Percentiles rank a stretch among this genome's conserved stretches.
Conservation (phyloP, 2,113 vertebrate species). For the Notarius lentiginosus region DNA sequence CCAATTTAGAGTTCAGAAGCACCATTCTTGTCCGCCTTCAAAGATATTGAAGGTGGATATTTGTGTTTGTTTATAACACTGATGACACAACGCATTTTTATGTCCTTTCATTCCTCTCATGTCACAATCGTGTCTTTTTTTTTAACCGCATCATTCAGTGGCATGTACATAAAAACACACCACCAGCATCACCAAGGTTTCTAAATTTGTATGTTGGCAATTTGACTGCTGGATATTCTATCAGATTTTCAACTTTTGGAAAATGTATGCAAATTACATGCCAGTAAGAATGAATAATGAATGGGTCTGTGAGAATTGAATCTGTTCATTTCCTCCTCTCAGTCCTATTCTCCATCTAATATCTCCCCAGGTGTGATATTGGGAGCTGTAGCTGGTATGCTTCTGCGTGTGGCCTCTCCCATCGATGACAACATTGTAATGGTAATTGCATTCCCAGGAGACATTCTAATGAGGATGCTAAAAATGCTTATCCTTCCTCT, state of each 20-base stretch:
- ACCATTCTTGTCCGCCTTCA: neutral
- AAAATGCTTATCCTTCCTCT: constrained; percentile 99
- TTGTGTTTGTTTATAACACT: neutral
- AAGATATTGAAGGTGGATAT: neutral
- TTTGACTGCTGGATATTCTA: neutral
- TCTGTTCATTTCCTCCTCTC: constrained; percentile 12
- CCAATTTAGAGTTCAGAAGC: constrained; percentile 5
- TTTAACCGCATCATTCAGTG: neutral
- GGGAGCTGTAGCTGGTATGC: constrained; percentile 84
- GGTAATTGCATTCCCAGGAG: constrained; percentile 96
- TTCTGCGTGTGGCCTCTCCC: constrained; percentile 88
- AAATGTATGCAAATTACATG: constrained; percentile 22
- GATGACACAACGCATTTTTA: neutral
- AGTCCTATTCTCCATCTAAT: constrained; percentile 25
- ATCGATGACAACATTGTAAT: constrained; percentile 93
- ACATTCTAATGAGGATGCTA: constrained; percentile 98
- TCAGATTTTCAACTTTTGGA: neutral
- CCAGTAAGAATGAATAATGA: constrained; percentile 22
- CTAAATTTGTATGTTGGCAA: neutral
- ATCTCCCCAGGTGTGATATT: constrained; percentile 85
- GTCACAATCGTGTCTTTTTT: neutral
- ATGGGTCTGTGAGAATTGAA: constrained; percentile 18
- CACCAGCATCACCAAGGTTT: neutral
- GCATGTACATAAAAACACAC: neutral
- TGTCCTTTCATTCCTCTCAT: neutral